phyloP scores from a whole-genome alignment of 35 echinoderm and acorn worm species.

The Heliocidaris erythrogramma region DNA sequence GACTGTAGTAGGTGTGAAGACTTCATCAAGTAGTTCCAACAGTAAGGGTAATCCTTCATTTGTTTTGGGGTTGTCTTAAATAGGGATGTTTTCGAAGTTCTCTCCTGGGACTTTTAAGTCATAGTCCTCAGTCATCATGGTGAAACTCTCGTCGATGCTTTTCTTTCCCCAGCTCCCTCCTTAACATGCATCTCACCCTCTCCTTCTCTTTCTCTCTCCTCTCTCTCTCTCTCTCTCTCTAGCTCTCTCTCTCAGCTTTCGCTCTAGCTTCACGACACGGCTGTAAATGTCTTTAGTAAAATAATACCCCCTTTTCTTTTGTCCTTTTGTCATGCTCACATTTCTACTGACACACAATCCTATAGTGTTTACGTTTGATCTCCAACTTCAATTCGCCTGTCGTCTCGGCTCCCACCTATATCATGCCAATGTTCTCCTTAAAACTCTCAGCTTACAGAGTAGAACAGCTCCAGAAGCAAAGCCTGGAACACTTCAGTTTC shows the following conservation, averaged over 20 bases:
- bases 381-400: background rate
- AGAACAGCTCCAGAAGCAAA: background rate
- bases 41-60: background rate
- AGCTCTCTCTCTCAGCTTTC: background rate
- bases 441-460: background rate
- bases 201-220: too few species aligned
- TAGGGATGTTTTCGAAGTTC: background rate
- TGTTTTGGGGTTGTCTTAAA: background rate
- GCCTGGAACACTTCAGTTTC: background rate
- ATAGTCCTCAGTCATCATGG: background rate
- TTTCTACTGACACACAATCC: background rate
- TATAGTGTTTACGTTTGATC: background rate
- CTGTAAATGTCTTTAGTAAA: background rate
- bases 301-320: background rate
- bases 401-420: background rate
- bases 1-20: background rate
- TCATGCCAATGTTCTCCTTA: background rate
- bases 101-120: background rate
- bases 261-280: too few species aligned
- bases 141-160: background rate
- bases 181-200: background rate
- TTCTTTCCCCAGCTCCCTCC: background rate
- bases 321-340: conserved; percentile 3
- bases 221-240: too few species aligned
- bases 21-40: background rate